Evolutionary conservation across 2,797 vertebrate genomes (phyloP).

Genomic region (Enteromius mattozi): DNA sequence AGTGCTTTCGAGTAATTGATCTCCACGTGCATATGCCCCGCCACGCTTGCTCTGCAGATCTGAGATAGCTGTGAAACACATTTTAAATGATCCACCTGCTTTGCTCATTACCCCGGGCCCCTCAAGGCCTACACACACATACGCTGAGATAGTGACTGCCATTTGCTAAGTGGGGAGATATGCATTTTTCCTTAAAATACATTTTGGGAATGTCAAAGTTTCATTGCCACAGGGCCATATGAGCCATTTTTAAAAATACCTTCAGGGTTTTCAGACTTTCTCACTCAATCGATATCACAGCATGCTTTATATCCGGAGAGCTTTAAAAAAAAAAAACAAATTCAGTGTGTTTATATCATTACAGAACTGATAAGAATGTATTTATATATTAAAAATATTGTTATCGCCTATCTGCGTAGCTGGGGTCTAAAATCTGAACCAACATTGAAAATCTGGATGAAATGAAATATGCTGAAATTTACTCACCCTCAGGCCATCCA

Average conservation of each 20-base stretch:
- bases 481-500: background rate
- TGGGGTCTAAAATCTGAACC: background rate
- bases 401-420: background rate
- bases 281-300: slow-evolving; percentile 24
- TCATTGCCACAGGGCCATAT: slow-evolving; percentile 59
- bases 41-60: slow-evolving; percentile 56
- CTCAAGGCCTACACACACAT: slow-evolving; percentile 38
- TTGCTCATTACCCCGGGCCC: slow-evolving; percentile 71
- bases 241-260: slow-evolving; percentile 65
- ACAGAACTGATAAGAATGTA: background rate
- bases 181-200: slow-evolving; percentile 36
- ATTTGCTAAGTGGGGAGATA: slow-evolving; percentile 55
- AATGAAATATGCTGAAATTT: background rate
- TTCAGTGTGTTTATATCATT: slow-evolving; percentile 1
- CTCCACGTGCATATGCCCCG: slow-evolving; percentile 15
- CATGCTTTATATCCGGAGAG: background rate
- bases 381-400: background rate
- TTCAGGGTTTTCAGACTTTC: slow-evolving; percentile 54
- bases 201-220: slow-evolving; percentile 61
- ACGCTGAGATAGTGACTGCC: slow-evolving; percentile 62
- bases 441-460: background rate
- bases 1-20: slow-evolving; percentile 31
- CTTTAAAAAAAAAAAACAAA: background rate
- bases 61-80: slow-evolving; percentile 71
- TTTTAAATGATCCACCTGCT: slow-evolving; percentile 75